phyloP scores from a whole-genome alignment of 2,888 invertebrate species.

The Erannis defoliaria region DNA sequence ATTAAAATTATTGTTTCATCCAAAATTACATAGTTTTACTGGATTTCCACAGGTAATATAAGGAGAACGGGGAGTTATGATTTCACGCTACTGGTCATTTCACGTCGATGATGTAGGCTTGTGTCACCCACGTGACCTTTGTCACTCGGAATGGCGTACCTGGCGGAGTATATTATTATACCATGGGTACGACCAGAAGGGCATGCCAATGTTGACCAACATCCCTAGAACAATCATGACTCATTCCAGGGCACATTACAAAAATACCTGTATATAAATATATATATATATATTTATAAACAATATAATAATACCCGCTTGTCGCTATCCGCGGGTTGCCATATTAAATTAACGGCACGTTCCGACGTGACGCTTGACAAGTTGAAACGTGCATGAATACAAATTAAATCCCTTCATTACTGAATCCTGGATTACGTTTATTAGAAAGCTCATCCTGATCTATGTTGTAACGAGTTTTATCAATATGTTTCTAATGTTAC shows the following conservation, averaged over 20 bases:
- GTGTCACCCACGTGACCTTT: too few relatives aligned
- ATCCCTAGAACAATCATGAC: background rate
- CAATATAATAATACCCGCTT: constrained; percentile 16
- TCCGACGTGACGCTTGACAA: constrained; percentile 31
- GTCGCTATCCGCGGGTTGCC: constrained; percentile 30
- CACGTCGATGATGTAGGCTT: too few relatives aligned
- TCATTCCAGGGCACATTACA: background rate
- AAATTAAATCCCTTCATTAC: constrained; percentile 29
- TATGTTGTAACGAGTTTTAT: constrained; percentile 3
- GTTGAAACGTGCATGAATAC: constrained; percentile 28
- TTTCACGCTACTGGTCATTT: too few relatives aligned
- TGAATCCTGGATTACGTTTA: constrained; percentile 24
- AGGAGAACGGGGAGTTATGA: too few relatives aligned
- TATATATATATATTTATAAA: background rate
- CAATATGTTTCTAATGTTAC: too few relatives aligned
- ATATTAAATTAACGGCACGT: constrained; percentile 27
- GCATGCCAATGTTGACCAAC: background rate
- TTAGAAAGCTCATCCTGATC: constrained; percentile 21
- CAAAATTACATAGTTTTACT: too few relatives aligned
- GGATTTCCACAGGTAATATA: too few relatives aligned
- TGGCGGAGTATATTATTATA: too few relatives aligned
- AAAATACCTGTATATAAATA: too few relatives aligned
- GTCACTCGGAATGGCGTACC: too few relatives aligned
- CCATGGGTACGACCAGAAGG: background rate
- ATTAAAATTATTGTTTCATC: too few relatives aligned